These are phyloP conservation scores for Callocephalon fimbriatum DNA, from an alignment of 2,113 vertebrate genomes.

Conservation along the genomic window DNA sequence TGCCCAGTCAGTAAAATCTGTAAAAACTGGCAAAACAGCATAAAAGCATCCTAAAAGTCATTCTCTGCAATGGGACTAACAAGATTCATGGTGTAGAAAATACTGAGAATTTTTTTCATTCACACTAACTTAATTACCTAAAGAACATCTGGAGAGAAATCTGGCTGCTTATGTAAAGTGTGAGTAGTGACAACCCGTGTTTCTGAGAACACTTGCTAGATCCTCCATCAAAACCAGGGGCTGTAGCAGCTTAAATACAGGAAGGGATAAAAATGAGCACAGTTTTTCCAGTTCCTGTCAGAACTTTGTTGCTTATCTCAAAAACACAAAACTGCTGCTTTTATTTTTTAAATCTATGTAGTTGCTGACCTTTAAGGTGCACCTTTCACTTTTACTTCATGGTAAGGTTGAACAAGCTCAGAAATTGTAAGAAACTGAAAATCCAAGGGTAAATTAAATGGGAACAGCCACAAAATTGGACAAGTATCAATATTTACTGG, in stretches of 20 bases:
- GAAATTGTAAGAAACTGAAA: background rate
- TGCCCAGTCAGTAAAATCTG: accelerated
- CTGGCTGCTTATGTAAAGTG: background rate
- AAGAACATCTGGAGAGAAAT: background rate
- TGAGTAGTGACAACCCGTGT: background rate
- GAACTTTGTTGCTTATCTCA: background rate
- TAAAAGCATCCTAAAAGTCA: background rate
- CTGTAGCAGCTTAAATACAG: accelerated
- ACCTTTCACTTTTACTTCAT: background rate
- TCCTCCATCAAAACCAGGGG: background rate
- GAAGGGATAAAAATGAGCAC: background rate
- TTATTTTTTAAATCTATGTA: accelerated
- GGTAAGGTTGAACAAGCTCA: background rate
- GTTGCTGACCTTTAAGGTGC: background rate
- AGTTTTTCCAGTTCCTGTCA: background rate
- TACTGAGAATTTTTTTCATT: background rate
- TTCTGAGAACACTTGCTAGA: background rate
- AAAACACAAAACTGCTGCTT: accelerated
- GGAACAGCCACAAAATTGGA: background rate
- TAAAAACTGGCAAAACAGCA: background rate
- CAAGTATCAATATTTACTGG: background rate
- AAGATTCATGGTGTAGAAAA: background rate
- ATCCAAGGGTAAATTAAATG: background rate
- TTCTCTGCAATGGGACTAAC: accelerated
- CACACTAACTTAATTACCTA: background rate